Evolutionary conservation across 2,113 vertebrate species (phyloP), one percentile per base, ranked within the genome.

Genomic region (Plectropomus leopardus): DNA sequence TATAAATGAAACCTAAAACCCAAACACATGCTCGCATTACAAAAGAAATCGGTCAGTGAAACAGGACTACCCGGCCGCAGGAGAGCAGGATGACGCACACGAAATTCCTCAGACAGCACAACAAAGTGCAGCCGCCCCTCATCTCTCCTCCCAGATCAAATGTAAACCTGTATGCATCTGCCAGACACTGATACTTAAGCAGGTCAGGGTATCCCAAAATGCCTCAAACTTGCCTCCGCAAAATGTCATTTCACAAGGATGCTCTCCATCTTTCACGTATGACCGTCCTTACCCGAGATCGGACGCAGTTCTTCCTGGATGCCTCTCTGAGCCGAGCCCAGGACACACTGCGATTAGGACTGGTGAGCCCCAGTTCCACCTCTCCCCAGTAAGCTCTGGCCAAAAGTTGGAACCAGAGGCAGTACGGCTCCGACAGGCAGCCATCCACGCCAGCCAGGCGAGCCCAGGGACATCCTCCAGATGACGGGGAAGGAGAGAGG

Each of bases 391-490:
- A 93, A 10, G 94, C 93, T 63, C 91, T 72, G 78, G 94, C 93
- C 84, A 95, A 82, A 7, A 94, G 92, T 89, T 93, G 93, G 76
- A 95, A 92, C 94, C 95, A 95, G 7, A 94, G 90, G 36, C 94
- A 95, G 91, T 94, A 94, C 6, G 94, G 92, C 86, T 95, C 94
- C 3, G 92, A 92, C 76, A 94, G 75, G 83, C 95, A 95, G 66
- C 92, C 89, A 3, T 95, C 93, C 60, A 89, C 83, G 8, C 94
- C 94, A 1, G 93, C 92, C 73, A 94, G 87, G 7, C 91, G 90
- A 70, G 93, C 90, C 95, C 95, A 95, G 48, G 92, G 93, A 60
- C 94, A 93, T 9, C 88, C 88, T 48, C 85, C 86, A 0, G 91
- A 78, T 3, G 92, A 82, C 1, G 90, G 70, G 19, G 86, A 86